Evolutionary conservation across 2,888 invertebrate genomes (phyloP).

Genomic region (Diarsia rubi): DNA sequence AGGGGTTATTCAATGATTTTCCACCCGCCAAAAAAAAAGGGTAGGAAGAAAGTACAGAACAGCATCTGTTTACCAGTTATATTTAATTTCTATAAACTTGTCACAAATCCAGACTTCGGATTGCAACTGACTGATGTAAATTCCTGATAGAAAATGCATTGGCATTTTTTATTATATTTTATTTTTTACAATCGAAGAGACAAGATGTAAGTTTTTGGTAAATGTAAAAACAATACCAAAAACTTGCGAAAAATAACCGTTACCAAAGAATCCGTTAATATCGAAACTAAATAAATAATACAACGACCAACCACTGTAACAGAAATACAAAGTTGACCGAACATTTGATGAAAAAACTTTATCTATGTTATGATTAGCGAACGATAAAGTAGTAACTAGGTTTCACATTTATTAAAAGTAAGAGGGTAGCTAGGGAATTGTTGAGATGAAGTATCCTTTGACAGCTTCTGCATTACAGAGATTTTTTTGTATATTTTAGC

Average conservation of each 20-base stretch:
- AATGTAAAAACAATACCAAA: neutral
- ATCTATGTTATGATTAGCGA: slow-evolving; percentile 52
- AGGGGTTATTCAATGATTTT: too few relatives aligned
- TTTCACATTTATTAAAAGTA: slow-evolving; percentile 32
- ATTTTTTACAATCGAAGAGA: neutral
- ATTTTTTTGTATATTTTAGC: slow-evolving; percentile 4
- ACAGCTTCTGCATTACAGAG: slow-evolving; percentile 19
- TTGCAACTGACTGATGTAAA: neutral
- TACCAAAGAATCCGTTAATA: slow-evolving; percentile 17
- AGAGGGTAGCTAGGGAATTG: slow-evolving; percentile 9
- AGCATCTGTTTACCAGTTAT: too few relatives aligned
- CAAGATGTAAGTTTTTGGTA: neutral
- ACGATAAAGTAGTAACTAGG: slow-evolving; percentile 43
- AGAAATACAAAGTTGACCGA: slow-evolving; percentile 38
- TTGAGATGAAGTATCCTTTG: slow-evolving; percentile 11
- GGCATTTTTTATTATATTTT: too few relatives aligned
- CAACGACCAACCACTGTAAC: slow-evolving; percentile 14
- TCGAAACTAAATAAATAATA: slow-evolving; percentile 14
- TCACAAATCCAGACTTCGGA: neutral
- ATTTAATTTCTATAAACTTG: neutral
- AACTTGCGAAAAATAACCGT: neutral
- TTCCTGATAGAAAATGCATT: neutral
- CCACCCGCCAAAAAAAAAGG: too few relatives aligned
- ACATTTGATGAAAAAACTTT: slow-evolving; percentile 74
- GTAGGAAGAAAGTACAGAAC: too few relatives aligned